A percentile compares a stretch with the other conserved stretches of the same genome.
Evolutionary conservation across 2,888 invertebrate genomes (phyloP).

Genomic region (Agrotis segetum): DNA sequence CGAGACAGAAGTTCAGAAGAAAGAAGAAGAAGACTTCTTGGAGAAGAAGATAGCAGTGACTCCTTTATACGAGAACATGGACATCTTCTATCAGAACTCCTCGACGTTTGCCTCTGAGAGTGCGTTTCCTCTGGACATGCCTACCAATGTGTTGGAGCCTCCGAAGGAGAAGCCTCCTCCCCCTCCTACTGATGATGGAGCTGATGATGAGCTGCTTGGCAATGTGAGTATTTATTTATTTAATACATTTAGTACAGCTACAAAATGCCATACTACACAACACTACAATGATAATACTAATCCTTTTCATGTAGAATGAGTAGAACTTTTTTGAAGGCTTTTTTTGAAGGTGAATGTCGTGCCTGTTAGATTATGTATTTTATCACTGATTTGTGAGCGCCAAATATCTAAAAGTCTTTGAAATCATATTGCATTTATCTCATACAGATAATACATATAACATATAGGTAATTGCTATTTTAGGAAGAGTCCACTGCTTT

Average conservation of each 20-base stretch:
- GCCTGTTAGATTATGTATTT: background rate
- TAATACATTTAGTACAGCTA: no score
- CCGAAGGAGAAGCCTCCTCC: conserved; percentile 97
- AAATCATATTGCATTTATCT: background rate
- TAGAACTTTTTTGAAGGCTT: conserved; percentile 51
- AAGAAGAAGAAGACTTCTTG: conserved; percentile 73
- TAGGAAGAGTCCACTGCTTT: no score
- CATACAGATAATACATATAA: no score
- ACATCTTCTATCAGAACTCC: conserved; percentile 88
- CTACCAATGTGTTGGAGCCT: conserved; percentile 92
- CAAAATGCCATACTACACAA: no score
- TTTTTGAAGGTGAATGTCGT: background rate
- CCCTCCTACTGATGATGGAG: conserved; percentile 92
- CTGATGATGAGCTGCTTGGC: conserved; percentile 85
- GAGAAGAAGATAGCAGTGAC: conserved; percentile 85
- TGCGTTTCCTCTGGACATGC: conserved; percentile 91
- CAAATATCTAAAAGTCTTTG: background rate
- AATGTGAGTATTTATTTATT: conserved; percentile 80
- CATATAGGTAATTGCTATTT: no score
- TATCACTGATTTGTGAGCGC: no score
- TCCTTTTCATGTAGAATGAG: no score
- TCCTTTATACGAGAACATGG: conserved; percentile 92
- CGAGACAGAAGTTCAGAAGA: conserved; percentile 68
- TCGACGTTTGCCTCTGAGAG: conserved; percentile 68
- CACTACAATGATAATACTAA: no score